Percentiles rank a stretch among this genome's conserved stretches.
phyloP scores from a whole-genome alignment of 2,797 vertebrate species.

The Dicrostonyx torquatus region DNA sequence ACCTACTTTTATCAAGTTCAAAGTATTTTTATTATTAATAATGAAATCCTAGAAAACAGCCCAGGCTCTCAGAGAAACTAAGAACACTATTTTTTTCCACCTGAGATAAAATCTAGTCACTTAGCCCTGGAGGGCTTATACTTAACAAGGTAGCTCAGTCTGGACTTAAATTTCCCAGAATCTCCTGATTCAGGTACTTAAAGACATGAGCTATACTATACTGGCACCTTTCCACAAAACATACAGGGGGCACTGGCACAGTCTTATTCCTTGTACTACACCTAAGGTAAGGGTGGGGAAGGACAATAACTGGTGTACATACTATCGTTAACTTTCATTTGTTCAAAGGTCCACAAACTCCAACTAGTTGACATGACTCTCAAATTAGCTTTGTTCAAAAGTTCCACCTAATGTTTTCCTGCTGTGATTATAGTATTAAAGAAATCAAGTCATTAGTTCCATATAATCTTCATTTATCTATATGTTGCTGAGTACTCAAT shows the following conservation, averaged over 20 bases:
- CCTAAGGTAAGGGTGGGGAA: not conserved
- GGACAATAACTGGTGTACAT: not conserved
- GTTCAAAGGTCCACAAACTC: conserved; percentile 5
- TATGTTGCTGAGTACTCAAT: not conserved
- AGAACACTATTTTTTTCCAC: not conserved
- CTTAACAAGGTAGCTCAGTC: not conserved
- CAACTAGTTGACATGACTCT: not conserved
- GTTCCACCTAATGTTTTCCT: not conserved
- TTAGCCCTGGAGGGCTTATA: not conserved
- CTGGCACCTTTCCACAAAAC: conserved; percentile 4
- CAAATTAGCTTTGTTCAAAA: not conserved
- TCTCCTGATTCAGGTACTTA: not conserved
- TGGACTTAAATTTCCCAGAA: not conserved
- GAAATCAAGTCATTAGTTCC: not conserved
- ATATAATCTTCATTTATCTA: not conserved
- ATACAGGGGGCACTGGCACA: conserved; percentile 44
- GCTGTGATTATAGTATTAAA: not conserved
- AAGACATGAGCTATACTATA: not conserved
- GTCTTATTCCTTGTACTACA: not conserved
- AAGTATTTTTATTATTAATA: not conserved
- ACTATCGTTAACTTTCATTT: not conserved
- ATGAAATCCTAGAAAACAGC: not conserved
- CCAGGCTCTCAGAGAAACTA: not conserved
- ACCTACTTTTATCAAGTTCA: not conserved
- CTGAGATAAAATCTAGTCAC: not conserved